Percentiles rank a stretch among this genome's conserved stretches.
phyloP scores from a whole-genome alignment of 2,797 vertebrate genomes.

The Anguilla pacifica region DNA sequence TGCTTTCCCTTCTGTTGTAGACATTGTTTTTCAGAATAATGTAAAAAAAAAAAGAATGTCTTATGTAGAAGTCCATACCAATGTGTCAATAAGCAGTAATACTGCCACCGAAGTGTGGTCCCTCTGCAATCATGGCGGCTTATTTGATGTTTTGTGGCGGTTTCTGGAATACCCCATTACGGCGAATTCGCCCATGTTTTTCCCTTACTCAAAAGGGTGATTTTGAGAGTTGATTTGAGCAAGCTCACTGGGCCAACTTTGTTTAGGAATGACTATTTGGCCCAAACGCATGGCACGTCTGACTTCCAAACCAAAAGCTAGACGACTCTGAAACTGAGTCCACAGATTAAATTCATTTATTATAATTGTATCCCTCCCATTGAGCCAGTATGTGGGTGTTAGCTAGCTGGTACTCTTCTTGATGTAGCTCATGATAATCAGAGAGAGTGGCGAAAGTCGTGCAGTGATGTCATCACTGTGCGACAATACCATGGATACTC shows the following conservation, averaged over 20 bases:
- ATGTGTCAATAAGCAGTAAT: too few species aligned
- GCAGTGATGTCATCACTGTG: not conserved
- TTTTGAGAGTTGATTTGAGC: too few species aligned
- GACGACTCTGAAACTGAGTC: not conserved
- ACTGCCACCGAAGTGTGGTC: too few species aligned
- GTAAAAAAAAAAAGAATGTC: not conserved
- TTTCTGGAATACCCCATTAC: too few species aligned
- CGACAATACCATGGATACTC: constrained; percentile 56
- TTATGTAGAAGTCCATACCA: too few species aligned
- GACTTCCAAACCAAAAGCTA: not conserved
- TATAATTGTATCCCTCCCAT: not conserved
- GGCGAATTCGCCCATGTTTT: too few species aligned
- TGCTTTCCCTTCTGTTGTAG: not conserved
- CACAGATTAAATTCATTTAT: not conserved
- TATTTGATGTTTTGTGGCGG: too few species aligned
- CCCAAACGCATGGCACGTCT: not conserved
- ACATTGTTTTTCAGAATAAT: not conserved
- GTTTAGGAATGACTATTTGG: not conserved
- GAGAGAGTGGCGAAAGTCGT: not conserved
- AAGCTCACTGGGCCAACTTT: not conserved
- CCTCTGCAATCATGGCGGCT: too few species aligned
- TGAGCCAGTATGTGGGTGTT: not conserved
- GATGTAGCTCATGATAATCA: not conserved
- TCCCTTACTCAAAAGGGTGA: too few species aligned
- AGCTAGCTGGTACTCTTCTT: too few species aligned